These are phyloP conservation scores for Drosophila grimshawi DNA, from an alignment of 1,140 invertebrate genomes.

Conservation along the genomic window DNA sequence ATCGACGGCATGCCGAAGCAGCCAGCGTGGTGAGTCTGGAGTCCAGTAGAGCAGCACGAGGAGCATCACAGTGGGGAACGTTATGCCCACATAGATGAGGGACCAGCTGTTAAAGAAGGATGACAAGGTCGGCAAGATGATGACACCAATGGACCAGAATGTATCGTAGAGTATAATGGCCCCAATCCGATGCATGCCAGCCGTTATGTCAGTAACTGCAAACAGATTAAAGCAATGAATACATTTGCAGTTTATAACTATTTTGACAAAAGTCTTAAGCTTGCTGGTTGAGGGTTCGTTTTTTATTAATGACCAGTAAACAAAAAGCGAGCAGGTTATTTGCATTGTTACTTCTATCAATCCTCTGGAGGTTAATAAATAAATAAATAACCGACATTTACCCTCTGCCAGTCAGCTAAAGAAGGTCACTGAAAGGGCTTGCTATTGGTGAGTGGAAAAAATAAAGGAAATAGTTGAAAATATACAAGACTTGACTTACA, in stretches of 20 bases:
- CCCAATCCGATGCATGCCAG: conserved; percentile 80
- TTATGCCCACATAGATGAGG: conserved; percentile 84
- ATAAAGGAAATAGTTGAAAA: neutral
- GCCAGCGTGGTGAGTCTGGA: conserved; percentile 84
- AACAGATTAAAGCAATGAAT: too few relatives aligned
- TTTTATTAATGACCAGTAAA: too few relatives aligned
- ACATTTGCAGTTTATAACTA: too few relatives aligned
- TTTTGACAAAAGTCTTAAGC: too few relatives aligned
- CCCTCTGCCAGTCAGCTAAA: too few relatives aligned
- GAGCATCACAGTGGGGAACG: conserved; percentile 82
- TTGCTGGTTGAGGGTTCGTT: too few relatives aligned
- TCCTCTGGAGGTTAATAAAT: too few relatives aligned
- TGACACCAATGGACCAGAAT: conserved; percentile 85
- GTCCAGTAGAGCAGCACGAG: conserved; percentile 84
- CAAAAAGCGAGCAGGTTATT: too few relatives aligned
- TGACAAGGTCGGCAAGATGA: conserved; percentile 81
- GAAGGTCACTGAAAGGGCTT: too few relatives aligned
- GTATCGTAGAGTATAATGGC: conserved; percentile 84
- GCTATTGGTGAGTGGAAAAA: too few relatives aligned
- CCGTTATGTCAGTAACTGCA: conserved; percentile 81
- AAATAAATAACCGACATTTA: too few relatives aligned
- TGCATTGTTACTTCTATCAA: too few relatives aligned
- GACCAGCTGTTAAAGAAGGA: conserved; percentile 84
- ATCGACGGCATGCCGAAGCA: conserved; percentile 71
- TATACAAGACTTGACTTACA: conserved; percentile 61